Conservation (phyloP, 92 coral and sea anemone species). For the Anthopleura xanthogrammica region DNA sequence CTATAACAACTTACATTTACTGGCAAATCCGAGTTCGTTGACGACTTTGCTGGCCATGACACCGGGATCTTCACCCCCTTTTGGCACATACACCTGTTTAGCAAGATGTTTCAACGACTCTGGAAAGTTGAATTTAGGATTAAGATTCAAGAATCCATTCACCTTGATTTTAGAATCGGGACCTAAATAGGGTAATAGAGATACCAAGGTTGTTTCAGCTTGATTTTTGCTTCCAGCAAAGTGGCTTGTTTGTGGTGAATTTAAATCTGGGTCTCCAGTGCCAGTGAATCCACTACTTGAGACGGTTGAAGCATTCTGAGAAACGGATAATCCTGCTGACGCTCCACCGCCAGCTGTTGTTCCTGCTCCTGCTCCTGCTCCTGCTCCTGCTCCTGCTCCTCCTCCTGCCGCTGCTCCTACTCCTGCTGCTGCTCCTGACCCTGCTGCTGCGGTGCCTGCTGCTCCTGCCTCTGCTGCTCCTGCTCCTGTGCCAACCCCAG, state of each 20-base stretch:
- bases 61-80: slow-evolving; percentile 47
- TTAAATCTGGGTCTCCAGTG: neutral
- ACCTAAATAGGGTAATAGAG: neutral
- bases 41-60: slow-evolving; percentile 15
- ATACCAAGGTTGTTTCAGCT: slow-evolving; percentile 8
- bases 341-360: neutral
- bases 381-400: neutral
- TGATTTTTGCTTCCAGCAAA: neutral
- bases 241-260: neutral
- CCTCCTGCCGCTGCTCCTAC: neutral
- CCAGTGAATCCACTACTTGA: neutral
- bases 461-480: slow-evolving; percentile 12
- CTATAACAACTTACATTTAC: slow-evolving; percentile 21
- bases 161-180: slow-evolving; percentile 2
- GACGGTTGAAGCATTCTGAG: neutral
- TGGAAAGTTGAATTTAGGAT: neutral
- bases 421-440: neutral
- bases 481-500: neutral
- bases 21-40: slow-evolving; percentile 32
- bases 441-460: neutral
- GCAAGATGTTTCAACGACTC: neutral
- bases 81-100: slow-evolving; percentile 13
- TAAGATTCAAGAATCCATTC: slow-evolving; percentile 10
- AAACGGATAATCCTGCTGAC: neutral
- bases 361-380: neutral